A percentile compares a stretch with the other conserved stretches of the same genome.
Conservation (phyloP, 2,113 vertebrate genomes). For the Phaetusa simplex region DNA sequence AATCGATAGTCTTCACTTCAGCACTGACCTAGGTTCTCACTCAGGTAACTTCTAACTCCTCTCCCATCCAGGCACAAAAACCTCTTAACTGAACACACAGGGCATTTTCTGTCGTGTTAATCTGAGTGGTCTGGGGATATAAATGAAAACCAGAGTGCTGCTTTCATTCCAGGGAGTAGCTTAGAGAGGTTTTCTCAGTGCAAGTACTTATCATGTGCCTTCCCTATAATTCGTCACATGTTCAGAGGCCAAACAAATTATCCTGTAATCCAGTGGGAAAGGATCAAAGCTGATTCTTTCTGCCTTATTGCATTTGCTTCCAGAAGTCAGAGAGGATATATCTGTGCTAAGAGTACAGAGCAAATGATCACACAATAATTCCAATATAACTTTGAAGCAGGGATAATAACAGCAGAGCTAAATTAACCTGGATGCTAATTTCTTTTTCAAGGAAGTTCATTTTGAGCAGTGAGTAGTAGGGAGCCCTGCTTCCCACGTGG, state of each 20-base stretch:
- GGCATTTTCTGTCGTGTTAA: not conserved
- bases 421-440: not conserved
- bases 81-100: not conserved
- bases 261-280: slow-evolving; percentile 28
- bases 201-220: not conserved
- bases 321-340: not conserved
- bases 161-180: not conserved
- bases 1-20: not conserved
- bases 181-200: not conserved
- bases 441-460: not conserved
- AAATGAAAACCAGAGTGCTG: not conserved
- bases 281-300: slow-evolving; percentile 29
- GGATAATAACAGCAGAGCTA: not conserved
- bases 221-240: not conserved
- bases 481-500: not conserved
- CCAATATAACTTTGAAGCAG: not conserved
- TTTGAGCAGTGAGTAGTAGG: not conserved
- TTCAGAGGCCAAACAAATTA: slow-evolving; percentile 33
- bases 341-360: not conserved
- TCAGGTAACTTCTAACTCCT: not conserved
- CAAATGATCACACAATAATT: not conserved
- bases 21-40: not conserved
- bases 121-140: not conserved
- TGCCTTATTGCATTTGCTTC: not conserved
- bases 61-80: not conserved